Evolutionary conservation across 2,797 vertebrate species (phyloP), one percentile per base, ranked within the genome.

Genomic region (Enteromius afrohamiltoni): DNA sequence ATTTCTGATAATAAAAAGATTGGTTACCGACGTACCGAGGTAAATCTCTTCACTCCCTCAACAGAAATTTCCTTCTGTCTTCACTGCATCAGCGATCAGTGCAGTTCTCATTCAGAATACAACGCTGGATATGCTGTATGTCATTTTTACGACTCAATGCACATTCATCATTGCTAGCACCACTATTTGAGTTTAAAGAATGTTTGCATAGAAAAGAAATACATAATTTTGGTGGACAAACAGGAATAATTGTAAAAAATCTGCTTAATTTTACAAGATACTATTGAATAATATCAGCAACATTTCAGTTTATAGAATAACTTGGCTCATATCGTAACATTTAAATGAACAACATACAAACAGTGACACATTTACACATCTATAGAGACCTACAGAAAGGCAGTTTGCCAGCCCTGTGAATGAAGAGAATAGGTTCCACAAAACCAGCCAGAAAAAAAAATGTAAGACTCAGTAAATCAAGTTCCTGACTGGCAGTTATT

Each of bases 371-470:
- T 47, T 5, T 23, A 26, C 40, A 9, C 40, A 47, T 4, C 42
- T 71, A 26, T 16, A 16, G 23, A 9, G 53, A 62, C 17, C 11
- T 75, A 6, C 70, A 76, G 70, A 82, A 67, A 3, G 60, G 17
- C 31, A 83, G 10, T 83, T 23, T 68, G 2, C 81, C 45, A 67
- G 9, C 47, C 6, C 65, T 64, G 19, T 71, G 58, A n/a, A 55
- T 77, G 53, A 82, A 84, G 62, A 84, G 64, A 40, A 83, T n/a
- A 26, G 82, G 76, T 2, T 84, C 47, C 17, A 68, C 21, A 70
- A 77, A 53, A 65, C 29, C 23, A n/a, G 10, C 26, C 49, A 64
- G 29, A 53, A 79, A 1, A 21, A 47, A 40, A 74, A 21, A 23
- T 26, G 16, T 4, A 13, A 62, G 16, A 71, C 17, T 29, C 60